phyloP scores from a whole-genome alignment of 2,888 invertebrate species.

The Dasysyrphus tricinctus region DNA sequence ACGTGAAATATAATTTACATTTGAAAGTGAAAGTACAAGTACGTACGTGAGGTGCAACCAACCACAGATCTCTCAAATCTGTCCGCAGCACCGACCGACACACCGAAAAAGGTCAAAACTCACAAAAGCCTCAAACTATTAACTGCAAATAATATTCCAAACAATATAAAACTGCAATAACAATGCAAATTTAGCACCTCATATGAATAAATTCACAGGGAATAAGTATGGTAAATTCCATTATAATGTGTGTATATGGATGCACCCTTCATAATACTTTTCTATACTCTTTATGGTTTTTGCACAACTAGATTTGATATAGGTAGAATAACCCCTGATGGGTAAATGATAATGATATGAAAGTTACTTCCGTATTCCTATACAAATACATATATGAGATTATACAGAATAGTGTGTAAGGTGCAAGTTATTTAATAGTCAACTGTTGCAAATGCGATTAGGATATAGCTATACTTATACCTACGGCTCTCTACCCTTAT shows the following conservation, averaged over 20 bases:
- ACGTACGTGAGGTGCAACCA: neutral
- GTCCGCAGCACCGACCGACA: neutral
- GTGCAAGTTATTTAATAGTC: constrained; percentile 50
- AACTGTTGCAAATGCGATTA: constrained; percentile 75
- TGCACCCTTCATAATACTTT: constrained; percentile 43
- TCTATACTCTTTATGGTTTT: constrained; percentile 26
- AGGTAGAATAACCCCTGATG: constrained; percentile 47
- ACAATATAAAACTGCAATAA: constrained; percentile 62
- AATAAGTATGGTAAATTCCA: constrained; percentile 55
- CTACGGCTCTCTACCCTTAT: neutral
- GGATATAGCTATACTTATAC: constrained; percentile 22
- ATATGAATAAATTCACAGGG: constrained; percentile 57
- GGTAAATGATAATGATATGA: constrained; percentile 46
- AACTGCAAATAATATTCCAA: constrained; percentile 41
- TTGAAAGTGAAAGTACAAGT: constrained; percentile 56
- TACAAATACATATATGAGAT: too few relatives aligned
- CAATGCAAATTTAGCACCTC: constrained; percentile 73
- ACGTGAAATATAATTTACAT: constrained; percentile 29
- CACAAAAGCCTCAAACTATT: constrained; percentile 70
- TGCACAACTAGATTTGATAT: constrained; percentile 17
- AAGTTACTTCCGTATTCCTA: constrained; percentile 49
- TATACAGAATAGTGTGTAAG: constrained; percentile 30
- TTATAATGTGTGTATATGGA: neutral
- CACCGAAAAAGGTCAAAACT: constrained; percentile 62
- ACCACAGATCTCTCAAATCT: constrained; percentile 40